Evolutionary conservation across 1,140 invertebrate genomes (phyloP).

Genomic region (Nomia melanderi): DNA sequence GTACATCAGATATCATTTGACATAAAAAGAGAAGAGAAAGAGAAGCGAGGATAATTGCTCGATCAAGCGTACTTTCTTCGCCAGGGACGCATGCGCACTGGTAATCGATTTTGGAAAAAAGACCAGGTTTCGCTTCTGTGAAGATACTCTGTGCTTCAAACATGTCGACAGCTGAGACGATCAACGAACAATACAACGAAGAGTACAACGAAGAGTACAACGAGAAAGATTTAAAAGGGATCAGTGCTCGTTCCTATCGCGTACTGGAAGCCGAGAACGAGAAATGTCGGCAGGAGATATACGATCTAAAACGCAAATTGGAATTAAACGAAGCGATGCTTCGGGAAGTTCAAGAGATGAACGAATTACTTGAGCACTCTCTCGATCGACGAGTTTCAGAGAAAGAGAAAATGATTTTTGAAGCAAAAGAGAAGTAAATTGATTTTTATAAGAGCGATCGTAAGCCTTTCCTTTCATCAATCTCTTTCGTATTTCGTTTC

Average conservation of each 20-base stretch:
- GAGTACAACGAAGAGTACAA: conserved; percentile 10
- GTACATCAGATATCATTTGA: too few relatives aligned
- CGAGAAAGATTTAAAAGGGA: neutral
- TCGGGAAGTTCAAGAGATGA: conserved; percentile 58
- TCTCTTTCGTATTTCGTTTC: conserved; percentile 13
- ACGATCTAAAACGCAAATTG: conserved; percentile 66
- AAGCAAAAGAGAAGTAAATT: conserved; percentile 65
- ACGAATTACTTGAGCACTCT: conserved; percentile 60
- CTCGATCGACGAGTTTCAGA: conserved; percentile 23
- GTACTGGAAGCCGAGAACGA: conserved; percentile 63
- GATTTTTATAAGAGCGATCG: neutral
- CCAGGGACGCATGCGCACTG: too few relatives aligned
- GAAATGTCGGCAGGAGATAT: conserved; percentile 61
- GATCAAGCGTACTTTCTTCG: too few relatives aligned
- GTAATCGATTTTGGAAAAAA: too few relatives aligned
- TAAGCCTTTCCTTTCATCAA: neutral
- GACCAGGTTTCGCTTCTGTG: too few relatives aligned
- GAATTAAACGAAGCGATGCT: conserved; percentile 49
- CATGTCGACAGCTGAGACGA: neutral
- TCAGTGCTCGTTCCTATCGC: neutral
- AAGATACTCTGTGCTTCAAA: neutral
- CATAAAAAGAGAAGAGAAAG: too few relatives aligned
- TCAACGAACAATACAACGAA: neutral
- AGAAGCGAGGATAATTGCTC: too few relatives aligned
- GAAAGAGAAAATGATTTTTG: conserved; percentile 49